Percentiles rank a stretch among this genome's conserved stretches.
Conservation (phyloP, 2,888 invertebrate species). For the Lepidocyrtinus sp. region DNA sequence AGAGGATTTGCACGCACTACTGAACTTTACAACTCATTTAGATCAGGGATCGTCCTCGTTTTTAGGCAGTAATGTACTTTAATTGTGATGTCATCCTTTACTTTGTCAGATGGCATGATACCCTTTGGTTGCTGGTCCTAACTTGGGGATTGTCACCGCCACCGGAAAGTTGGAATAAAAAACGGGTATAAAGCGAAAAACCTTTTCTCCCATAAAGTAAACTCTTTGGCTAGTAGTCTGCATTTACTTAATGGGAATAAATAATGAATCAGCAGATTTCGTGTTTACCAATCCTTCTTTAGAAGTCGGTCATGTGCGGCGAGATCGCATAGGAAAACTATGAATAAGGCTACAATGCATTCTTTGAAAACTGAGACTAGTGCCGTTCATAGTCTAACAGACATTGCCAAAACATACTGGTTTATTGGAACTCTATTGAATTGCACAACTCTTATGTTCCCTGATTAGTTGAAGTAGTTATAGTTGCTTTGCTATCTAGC, state of each 20-base stretch:
- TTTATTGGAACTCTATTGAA: too few species aligned
- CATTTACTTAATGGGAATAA: conserved; percentile 14
- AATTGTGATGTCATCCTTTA: conserved; percentile 11
- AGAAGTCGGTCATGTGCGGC: conserved; percentile 1
- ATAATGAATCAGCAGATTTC: conserved; percentile 4
- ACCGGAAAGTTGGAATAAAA: background rate
- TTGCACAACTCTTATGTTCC: too few species aligned
- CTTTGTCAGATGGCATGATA: too few species aligned
- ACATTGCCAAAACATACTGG: too few species aligned
- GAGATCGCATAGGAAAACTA: background rate
- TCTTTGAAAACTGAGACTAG: too few species aligned
- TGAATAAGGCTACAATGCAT: background rate
- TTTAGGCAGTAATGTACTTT: background rate
- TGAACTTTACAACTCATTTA: background rate
- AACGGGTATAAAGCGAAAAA: background rate
- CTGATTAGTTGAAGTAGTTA: too few species aligned
- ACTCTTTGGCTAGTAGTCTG: background rate
- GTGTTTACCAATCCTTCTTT: background rate
- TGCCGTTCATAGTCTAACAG: too few species aligned
- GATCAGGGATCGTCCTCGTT: background rate
- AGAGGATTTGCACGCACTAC: background rate
- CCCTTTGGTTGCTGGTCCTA: background rate
- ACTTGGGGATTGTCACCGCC: background rate
- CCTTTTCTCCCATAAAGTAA: background rate
- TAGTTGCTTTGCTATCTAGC: too few species aligned